Evolutionary conservation across 2,888 invertebrate species (phyloP).

Genomic region (Mycalesis mineus): DNA sequence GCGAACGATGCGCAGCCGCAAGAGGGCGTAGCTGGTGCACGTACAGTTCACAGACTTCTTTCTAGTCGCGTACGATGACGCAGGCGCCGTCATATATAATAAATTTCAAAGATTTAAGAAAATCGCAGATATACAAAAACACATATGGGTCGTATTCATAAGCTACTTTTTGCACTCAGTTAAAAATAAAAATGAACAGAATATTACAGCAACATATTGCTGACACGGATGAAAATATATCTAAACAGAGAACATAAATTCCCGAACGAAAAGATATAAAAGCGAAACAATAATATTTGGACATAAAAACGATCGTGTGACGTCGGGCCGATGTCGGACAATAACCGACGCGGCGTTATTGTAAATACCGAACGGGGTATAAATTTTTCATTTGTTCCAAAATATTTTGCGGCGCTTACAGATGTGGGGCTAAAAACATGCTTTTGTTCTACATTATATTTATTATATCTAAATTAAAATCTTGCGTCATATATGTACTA

Average conservation of each 20-base stretch:
- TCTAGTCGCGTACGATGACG: too few species aligned
- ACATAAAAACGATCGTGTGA: slow-evolving; percentile 15
- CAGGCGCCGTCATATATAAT: too few species aligned
- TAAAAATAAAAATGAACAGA: not conserved
- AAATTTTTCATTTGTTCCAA: slow-evolving; percentile 20
- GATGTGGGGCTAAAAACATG: not conserved
- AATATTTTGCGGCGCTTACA: slow-evolving; percentile 5
- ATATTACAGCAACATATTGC: not conserved
- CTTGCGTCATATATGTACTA: too few species aligned
- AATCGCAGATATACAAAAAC: too few species aligned
- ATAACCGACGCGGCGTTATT: slow-evolving; percentile 4
- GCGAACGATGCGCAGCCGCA: too few species aligned
- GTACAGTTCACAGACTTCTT: too few species aligned
- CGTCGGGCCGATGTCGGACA: slow-evolving; percentile 9
- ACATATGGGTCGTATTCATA: too few species aligned
- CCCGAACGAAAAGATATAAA: slow-evolving; percentile 7
- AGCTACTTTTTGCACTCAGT: too few species aligned
- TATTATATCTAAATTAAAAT: too few species aligned
- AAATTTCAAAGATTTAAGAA: too few species aligned
- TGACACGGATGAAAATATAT: not conserved
- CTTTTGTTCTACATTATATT: too few species aligned
- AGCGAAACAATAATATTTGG: slow-evolving; percentile 12
- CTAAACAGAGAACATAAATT: not conserved
- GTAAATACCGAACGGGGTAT: slow-evolving; percentile 12
- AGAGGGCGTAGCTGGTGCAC: too few species aligned